Base-by-base conservation (phyloP, 1,140 invertebrate genomes). In the Drosophila nannoptera region DNA sequence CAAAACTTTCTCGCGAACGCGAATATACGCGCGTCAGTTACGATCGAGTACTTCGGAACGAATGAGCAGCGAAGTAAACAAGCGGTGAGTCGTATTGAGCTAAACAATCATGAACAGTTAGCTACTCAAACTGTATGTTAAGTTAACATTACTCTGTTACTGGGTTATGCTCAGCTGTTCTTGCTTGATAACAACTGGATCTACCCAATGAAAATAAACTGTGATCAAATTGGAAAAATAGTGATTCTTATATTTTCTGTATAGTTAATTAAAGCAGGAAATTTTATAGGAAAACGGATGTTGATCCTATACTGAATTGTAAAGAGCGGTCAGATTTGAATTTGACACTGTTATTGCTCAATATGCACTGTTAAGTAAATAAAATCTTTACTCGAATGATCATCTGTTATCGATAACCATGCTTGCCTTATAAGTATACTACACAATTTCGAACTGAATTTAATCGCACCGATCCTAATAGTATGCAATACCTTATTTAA, bases 61-160 rank as follows among this genome's bases (percentile, higher is more conserved):
- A 71, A 71, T 71, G 63, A 66, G 40, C 38, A 14, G 9, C 22
- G n/a, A 9, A 29, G 8, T 59, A 48, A 54, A 54, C 52, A 54
- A 40, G 35, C 35, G 29, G 9, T 29, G 45, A 43, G 12, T 14
- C 7, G 36, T 11, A 12, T 14, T 38, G 2, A 31, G 38, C n/a
- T 11, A 40, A 43, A 12, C 42, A 33, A 11, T 33, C 40, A 29
- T 32, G 8, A n/a, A 5, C 49, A 16, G 11, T 7, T 4, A 4
- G 40, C 54, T 16, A n/a, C 12, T 45, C 54, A 56, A 54, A 43
- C 53, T 56, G 29, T 56, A 42, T 54, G 53, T 55, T 55, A 56
- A 45, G 8, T n/a, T 45, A 56, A 43, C 54, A 56, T 31, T 4
- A 1, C 8, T 5, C 3, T 56, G 54, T 45, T 45, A 45, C 5